Base-by-base conservation (phyloP, 2,888 invertebrate genomes). In the Chrysopilus asiliformis region DNA sequence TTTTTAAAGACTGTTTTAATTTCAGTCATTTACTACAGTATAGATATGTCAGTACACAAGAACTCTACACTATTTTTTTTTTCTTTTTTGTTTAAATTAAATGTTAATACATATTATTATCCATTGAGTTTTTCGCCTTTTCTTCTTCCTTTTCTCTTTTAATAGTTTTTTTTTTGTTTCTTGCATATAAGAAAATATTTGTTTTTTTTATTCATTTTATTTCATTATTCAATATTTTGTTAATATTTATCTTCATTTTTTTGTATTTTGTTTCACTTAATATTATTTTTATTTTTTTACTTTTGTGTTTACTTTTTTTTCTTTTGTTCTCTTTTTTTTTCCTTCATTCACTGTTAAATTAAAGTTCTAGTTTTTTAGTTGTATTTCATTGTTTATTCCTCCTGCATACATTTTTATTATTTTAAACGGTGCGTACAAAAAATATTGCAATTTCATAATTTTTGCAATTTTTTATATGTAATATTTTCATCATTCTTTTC, bases 41-140 rank as follows among this genome's bases (percentile, higher is more conserved):
- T 42, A 42, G 41, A 42, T 42, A 42, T 42, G 41, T 42, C 39
- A 42, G 41, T 42, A 42, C 41, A 42, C 41, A 42, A 42, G 41
- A 42, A 39, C 36, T 42, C 41, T 42, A 42, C 38, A 39, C 41
- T 42, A 42, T 39, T 34, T 42, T 36, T 35, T 36, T 38, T 34
- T 41, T 42, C 36, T 30, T 20, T 31, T 29, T 37, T 30, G 17
- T 26, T 34, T 35, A 29, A 26, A 30, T 25, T 36, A 12, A 30
- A 24, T 26, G 8, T 37, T 32, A 30, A 37, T 37, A 37, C 36
- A 32, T 37, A 37, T 34, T 37, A 27, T 39, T 42, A 33, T 38
- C 36, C 33, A 36, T 36, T 39, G 30, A 39, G 32, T 28, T 33
- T 31, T 30, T n/a, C n/a, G n/a, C n/a, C n/a, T n/a, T n/a, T n/a